Evolutionary conservation across 2,797 vertebrate species (phyloP), one percentile per base, ranked within the genome.

Genomic region (Capromys pilorides): DNA sequence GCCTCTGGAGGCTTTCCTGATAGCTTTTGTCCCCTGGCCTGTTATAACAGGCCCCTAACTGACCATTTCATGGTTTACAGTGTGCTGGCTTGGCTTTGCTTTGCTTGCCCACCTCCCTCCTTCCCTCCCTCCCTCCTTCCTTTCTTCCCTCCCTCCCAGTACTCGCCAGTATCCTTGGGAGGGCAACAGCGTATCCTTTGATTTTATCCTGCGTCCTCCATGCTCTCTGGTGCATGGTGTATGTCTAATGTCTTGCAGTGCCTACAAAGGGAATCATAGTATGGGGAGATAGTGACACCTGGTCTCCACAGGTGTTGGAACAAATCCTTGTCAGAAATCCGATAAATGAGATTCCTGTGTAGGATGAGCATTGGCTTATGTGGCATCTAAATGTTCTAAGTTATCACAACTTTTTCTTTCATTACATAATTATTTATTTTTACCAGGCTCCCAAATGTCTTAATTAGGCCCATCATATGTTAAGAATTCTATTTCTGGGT

Each of bases 391-490:
- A 69, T 90, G 67, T 91, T 94, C 79, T 62, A 41, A 92, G 82
- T 94, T 80, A 80, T 78, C 86, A 75, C 19, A 45, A 33, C 75
- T 92, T 49, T 66, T 36, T 78, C 36, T 31, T 16, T 71, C 14
- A 26, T 94, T 93, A 71, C 59, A 41, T 93, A 86, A 93, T 93
- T 96, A 81, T 86, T 97, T 96, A 81, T 96, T 97, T 96, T 95
- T 85, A 77, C 79, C 80, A 62, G 41, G 57, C 83, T 91, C 84
- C 61, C 95, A 90, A 16, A 90, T 92, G 79, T 90, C 96, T 96
- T 90, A 39, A 81, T 64, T 78, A 89, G 86, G 64, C 49, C 11
- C 2, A 5, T 96, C 90, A 33, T 91, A 93, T 92, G 94, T 91
- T 91, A 77, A 6, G 24, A 84, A 77, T 97, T 96, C 89, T 96